Conservation (phyloP, 2,888 invertebrate species). For the Xestia sexstrigata region DNA sequence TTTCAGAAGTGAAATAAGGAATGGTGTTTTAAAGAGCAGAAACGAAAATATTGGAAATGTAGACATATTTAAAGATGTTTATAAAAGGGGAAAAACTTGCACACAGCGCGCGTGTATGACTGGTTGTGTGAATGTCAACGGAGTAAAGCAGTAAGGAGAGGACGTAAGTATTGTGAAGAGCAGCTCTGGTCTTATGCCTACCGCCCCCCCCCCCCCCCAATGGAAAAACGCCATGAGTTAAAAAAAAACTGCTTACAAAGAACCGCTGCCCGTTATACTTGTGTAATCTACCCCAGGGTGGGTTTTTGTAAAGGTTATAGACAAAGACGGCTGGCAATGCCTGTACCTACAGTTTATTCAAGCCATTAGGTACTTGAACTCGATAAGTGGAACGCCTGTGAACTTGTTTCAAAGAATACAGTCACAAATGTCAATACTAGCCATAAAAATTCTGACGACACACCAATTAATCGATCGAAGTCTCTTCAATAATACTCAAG, state of each 20-base stretch:
- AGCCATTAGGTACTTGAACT: background rate
- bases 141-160: background rate
- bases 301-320: background rate
- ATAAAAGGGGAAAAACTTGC: background rate
- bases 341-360: background rate
- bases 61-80: background rate
- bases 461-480: conserved; percentile 1
- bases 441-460: background rate
- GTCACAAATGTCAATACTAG: background rate
- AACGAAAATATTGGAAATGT: too few species aligned
- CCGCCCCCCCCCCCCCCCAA: background rate
- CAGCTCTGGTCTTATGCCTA: background rate
- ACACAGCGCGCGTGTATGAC: background rate
- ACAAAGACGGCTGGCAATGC: background rate
- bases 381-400: background rate
- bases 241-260: background rate
- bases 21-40: background rate
- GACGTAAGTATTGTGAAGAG: background rate
- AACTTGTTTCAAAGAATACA: background rate
- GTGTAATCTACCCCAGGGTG: background rate
- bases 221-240: too few species aligned
- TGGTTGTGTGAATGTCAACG: background rate
- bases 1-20: background rate
- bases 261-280: background rate
- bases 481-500: background rate